Evolutionary conservation across 2,113 vertebrate genomes (phyloP), one percentile per base, ranked within the genome.

Genomic region (Amphilophus citrinellus): DNA sequence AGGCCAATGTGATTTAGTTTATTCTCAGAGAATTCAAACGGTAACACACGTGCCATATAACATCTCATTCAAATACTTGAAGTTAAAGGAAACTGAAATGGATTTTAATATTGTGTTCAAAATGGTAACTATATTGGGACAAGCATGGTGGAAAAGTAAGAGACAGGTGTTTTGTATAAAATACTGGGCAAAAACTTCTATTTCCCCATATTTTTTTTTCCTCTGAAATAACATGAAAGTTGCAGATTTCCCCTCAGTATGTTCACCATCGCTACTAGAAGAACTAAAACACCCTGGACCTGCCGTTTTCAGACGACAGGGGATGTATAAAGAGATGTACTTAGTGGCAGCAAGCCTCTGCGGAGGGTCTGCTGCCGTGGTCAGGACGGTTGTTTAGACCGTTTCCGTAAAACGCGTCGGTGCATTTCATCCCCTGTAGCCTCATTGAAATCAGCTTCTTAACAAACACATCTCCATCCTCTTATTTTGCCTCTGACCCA

Each of bases 391-490:
- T 24, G 86, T 89, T 93, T 89, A 90, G 83, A 44, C 47, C 65
- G 24, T 60, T 91, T 81, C 39, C 27, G 62, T 92, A 87, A 92
- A 87, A 63, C 50, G 77, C 85, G 5, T 50, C 24, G 71, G 60
- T 71, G 87, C 86, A 77, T 90, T 89, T 77, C 86, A 59, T 56
- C 90, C 85, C 93, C 84, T 82, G 84, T 73, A 75, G 79, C 85
- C 61, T 92, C 91, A 94, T 92, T 94, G 91, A 95, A 95, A 95
- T 91, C 91, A 85, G 91, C 91, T 84, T 95, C 89, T 96, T 95
- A 96, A 94, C 92, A 95, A 94, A 95, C 90, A 92, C 90, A 85
- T 93, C 92, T 94, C 92, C 90, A 93, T 94, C 92, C 91, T 88
- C 84, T 91, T 87, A 91, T 91, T 92, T 66, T 39, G 78, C 73